These are phyloP conservation scores for Hyposoter didymator DNA, from an alignment of 2,888 invertebrate species.

Conservation along the genomic window DNA sequence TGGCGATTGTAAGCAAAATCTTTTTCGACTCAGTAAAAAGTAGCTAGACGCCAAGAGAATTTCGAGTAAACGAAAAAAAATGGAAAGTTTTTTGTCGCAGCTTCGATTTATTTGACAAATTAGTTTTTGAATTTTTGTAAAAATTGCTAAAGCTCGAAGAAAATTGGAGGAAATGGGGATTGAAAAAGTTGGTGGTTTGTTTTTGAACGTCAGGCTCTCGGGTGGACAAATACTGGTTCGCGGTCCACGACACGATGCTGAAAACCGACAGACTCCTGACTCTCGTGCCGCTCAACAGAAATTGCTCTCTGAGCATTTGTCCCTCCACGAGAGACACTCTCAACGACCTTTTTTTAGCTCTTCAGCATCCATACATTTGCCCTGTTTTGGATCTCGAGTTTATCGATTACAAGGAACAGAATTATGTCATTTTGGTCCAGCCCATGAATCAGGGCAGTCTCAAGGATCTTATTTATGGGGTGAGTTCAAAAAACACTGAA, in stretches of 20 bases:
- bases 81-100: not conserved
- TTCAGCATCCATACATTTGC: conserved; percentile 97
- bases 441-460: conserved; percentile 95
- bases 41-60: not conserved
- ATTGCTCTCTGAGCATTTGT: conserved; percentile 89
- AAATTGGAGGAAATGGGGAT: not conserved
- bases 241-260: conserved; percentile 92
- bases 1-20: not conserved
- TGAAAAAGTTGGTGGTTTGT: not conserved
- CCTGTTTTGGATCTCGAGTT: conserved; percentile 95
- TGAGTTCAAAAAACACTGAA: conserved; percentile 80
- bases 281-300: conserved; percentile 88
- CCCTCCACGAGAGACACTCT: conserved; percentile 89
- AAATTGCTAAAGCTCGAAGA: not conserved
- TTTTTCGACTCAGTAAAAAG: not conserved
- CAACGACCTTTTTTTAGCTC: conserved; percentile 92
- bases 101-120: not conserved
- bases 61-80: not conserved
- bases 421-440: conserved; percentile 90
- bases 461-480: conserved; percentile 95
- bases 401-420: conserved; percentile 83
- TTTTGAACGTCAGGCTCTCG: conserved; percentile 87
- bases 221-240: conserved; percentile 95
- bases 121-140: not conserved
- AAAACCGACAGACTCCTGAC: conserved; percentile 92